These are phyloP conservation scores for Nothocercus nigrocapillus DNA, from an alignment of 2,113 vertebrate genomes.

Conservation along the genomic window DNA sequence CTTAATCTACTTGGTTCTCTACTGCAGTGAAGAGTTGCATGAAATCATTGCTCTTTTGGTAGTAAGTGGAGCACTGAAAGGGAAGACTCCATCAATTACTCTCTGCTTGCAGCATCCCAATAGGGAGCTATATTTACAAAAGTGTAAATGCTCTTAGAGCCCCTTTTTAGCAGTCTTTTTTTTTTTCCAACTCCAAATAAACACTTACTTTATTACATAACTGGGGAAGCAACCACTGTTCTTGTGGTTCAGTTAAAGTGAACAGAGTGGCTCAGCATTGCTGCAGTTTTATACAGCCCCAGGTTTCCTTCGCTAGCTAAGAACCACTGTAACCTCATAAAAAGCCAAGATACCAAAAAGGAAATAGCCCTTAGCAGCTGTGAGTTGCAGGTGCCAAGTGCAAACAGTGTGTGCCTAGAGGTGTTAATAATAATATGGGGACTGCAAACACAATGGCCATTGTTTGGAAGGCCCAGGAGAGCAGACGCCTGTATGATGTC, in stretches of 20 bases:
- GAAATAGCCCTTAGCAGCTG: background rate
- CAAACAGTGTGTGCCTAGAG: background rate
- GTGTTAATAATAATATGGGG: background rate
- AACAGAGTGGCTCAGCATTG: background rate
- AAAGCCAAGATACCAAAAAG: background rate
- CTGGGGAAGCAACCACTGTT: background rate
- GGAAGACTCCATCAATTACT: background rate
- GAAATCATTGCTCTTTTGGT: background rate
- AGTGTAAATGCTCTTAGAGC: background rate
- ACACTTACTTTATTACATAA: fast-evolving
- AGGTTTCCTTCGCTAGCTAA: background rate
- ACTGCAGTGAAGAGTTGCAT: background rate
- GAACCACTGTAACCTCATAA: background rate
- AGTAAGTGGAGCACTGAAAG: background rate
- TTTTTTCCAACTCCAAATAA: background rate
- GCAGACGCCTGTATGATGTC: background rate
- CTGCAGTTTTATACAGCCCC: background rate
- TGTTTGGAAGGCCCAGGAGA: background rate
- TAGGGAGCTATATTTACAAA: background rate
- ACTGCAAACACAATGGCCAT: background rate
- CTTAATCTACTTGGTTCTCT: background rate
- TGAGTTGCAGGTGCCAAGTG: background rate
- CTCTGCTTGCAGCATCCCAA: background rate
- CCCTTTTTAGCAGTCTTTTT: background rate
- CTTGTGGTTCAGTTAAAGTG: background rate